phyloP scores from a whole-genome alignment of 2,888 invertebrate species.

The Aleiodes leptofemur region DNA sequence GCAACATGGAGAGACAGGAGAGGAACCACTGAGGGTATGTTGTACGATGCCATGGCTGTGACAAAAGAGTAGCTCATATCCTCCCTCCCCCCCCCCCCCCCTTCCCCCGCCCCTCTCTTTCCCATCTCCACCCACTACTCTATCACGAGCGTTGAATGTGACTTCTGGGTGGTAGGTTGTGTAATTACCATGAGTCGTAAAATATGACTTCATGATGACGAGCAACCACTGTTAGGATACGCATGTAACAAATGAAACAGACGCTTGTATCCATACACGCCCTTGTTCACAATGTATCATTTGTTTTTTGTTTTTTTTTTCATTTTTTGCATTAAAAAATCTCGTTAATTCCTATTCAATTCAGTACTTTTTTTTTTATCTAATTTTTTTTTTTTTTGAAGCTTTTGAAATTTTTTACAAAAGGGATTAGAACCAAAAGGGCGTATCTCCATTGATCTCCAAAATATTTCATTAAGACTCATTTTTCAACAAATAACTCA shows the following conservation, averaged over 20 bases:
- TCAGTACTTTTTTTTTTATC: too few species aligned
- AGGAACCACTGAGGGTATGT: conserved; percentile 31
- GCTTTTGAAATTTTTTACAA: too few species aligned
- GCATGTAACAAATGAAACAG: conserved; percentile 68
- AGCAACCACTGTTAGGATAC: conserved; percentile 47
- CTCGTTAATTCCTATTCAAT: too few species aligned
- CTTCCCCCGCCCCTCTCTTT: conserved; percentile 12
- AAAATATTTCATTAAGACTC: too few species aligned
- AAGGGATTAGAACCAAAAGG: too few species aligned
- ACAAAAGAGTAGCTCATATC: conserved; percentile 46
- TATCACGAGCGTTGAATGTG: conserved; percentile 36
- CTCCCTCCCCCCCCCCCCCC: conserved; percentile 33
- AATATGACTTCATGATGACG: conserved; percentile 73
- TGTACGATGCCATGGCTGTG: conserved; percentile 40
- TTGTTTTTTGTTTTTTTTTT: conserved; percentile 25
- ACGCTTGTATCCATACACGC: conserved; percentile 42
- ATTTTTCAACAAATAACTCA: too few species aligned
- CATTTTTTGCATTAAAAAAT: conserved; percentile 4
- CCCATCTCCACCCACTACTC: conserved; percentile 16
- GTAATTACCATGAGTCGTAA: conserved; percentile 74
- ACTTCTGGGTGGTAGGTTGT: conserved; percentile 70
- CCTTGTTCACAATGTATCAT: conserved; percentile 28
- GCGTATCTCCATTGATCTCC: too few species aligned
- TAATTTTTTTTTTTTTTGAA: too few species aligned
- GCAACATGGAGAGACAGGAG: conserved; percentile 16